phyloP scores from a whole-genome alignment of 2,113 vertebrate genomes.

The Bostrychus sinensis region DNA sequence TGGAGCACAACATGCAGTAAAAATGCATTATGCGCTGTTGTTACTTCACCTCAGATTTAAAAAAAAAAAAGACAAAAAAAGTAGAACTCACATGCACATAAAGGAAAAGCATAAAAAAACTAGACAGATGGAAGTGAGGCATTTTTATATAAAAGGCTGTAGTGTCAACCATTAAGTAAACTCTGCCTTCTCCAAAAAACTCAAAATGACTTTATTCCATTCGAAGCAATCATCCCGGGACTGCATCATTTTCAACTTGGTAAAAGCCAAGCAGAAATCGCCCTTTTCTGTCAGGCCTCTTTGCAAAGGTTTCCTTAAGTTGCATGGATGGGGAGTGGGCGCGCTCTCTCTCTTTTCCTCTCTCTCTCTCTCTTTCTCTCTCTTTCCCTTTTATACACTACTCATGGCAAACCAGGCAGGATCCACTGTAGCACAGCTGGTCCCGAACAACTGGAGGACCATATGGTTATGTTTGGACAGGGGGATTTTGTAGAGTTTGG shows the following conservation, averaged over 20 bases:
- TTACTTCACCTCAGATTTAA: not conserved
- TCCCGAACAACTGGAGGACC: conserved; percentile 69
- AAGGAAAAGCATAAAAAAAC: not conserved
- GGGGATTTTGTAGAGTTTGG: conserved; percentile 76
- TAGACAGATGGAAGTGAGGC: not conserved
- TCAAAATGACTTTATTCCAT: conserved; percentile 26
- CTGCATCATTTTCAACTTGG: conserved; percentile 20
- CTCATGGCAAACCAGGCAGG: conserved; percentile 50
- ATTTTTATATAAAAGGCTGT: conserved; percentile 14
- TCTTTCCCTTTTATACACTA: conserved; percentile 6
- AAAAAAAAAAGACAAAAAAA: no score
- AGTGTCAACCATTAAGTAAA: conserved; percentile 16
- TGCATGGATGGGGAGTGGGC: conserved; percentile 24
- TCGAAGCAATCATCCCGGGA: conserved; percentile 13
- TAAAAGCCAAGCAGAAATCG: conserved; percentile 33
- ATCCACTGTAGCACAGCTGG: conserved; percentile 70
- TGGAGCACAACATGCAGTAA: not conserved
- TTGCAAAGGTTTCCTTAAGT: conserved; percentile 56
- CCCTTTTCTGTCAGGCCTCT: conserved; percentile 30
- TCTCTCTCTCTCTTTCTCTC: not conserved
- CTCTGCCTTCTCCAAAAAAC: conserved; percentile 18
- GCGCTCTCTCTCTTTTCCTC: conserved; percentile 1
- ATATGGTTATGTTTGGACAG: conserved; percentile 80
- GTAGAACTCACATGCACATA: conserved; percentile 7
- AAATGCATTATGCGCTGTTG: conserved; percentile 1